Conservation (phyloP, 2,113 vertebrate genomes). For the Thunnus maccoyii region DNA sequence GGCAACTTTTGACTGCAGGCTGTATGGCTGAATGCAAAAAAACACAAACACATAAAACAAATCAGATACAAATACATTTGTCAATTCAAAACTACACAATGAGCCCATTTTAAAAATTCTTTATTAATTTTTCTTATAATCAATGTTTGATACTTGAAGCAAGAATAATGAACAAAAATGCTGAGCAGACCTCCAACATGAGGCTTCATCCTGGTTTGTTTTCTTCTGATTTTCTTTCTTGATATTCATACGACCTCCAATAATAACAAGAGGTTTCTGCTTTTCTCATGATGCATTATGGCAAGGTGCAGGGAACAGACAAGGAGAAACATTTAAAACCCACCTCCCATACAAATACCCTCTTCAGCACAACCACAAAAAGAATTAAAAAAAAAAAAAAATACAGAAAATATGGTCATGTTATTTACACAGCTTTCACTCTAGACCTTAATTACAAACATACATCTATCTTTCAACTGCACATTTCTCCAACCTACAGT, state of each 20-base stretch:
- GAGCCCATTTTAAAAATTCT: slow-evolving; percentile 76
- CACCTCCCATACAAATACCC: slow-evolving; percentile 73
- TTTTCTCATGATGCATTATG: slow-evolving; percentile 71
- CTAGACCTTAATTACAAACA: slow-evolving; percentile 75
- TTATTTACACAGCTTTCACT: slow-evolving; percentile 81
- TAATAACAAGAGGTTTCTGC: slow-evolving; percentile 56
- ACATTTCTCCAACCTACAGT: slow-evolving; percentile 76
- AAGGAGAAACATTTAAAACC: slow-evolving; percentile 76
- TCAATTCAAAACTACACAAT: slow-evolving; percentile 2
- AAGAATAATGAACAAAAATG: slow-evolving; percentile 80
- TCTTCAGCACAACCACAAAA: slow-evolving; percentile 77
- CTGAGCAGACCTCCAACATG: slow-evolving; percentile 68
- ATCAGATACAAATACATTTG: background rate
- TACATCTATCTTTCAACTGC: slow-evolving; percentile 73
- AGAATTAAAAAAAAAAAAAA: slow-evolving; percentile 30
- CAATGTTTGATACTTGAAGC: slow-evolving; percentile 84
- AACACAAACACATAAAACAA: background rate
- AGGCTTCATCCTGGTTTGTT: slow-evolving; percentile 61
- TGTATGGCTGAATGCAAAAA: background rate
- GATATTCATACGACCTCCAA: slow-evolving; percentile 54
- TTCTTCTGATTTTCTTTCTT: slow-evolving; percentile 58
- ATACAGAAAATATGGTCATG: slow-evolving; percentile 61
- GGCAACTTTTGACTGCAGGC: no score
- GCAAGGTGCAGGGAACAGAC: slow-evolving; percentile 76
- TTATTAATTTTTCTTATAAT: slow-evolving; percentile 84